Percentiles rank a stretch among this genome's conserved stretches.
Evolutionary conservation across 2,113 vertebrate genomes (phyloP).

Genomic region (Lynx canadensis): DNA sequence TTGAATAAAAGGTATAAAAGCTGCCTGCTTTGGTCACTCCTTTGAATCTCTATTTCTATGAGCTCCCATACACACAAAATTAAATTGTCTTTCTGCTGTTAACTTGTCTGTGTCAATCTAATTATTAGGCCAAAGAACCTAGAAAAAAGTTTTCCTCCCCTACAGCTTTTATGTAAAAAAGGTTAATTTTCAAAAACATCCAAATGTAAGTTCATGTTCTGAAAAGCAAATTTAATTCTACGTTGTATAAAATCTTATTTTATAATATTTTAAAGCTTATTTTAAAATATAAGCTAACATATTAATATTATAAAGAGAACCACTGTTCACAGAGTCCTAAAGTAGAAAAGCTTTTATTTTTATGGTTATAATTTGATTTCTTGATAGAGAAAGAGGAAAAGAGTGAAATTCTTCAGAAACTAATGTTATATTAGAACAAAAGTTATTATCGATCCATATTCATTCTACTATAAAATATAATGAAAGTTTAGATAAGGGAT

Average conservation of each 20-base stretch:
- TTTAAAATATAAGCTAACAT: slow-evolving; percentile 62
- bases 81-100: neutral
- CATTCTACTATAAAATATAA: slow-evolving; percentile 66
- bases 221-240: slow-evolving; percentile 37
- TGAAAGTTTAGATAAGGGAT: slow-evolving; percentile 64
- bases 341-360: slow-evolving; percentile 49
- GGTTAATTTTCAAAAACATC: slow-evolving; percentile 25
- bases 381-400: slow-evolving; percentile 54
- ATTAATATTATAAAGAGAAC: slow-evolving; percentile 30
- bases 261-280: slow-evolving; percentile 45
- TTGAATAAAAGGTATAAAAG: neutral
- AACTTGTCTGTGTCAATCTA: neutral
- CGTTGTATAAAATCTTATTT: slow-evolving; percentile 50
- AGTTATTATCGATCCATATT: slow-evolving; percentile 68
- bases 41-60: neutral
- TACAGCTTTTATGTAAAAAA: neutral
- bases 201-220: neutral
- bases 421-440: slow-evolving; percentile 59
- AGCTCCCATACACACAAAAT: neutral
- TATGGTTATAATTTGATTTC: slow-evolving; percentile 63
- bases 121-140: neutral
- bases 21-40: neutral
- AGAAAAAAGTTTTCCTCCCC: neutral
- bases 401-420: slow-evolving; percentile 63
- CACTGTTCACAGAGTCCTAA: slow-evolving; percentile 6